Evolutionary conservation across 1,140 invertebrate species (phyloP), one percentile per base, ranked within the genome.

Genomic region (Diachasmimorpha longicaudata): DNA sequence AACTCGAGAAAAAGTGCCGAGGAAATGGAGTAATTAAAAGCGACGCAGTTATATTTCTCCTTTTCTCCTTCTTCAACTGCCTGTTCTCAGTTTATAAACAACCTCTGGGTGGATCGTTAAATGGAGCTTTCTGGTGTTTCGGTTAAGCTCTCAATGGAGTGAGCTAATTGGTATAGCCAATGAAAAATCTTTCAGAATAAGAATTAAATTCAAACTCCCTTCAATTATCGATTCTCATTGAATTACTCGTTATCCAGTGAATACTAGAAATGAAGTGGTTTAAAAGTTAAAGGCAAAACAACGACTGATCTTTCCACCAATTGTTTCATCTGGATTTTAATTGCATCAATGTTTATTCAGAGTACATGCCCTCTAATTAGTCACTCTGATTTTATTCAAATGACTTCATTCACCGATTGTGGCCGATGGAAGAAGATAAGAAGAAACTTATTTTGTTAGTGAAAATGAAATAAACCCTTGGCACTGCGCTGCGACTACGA

Each of bases 161-260:
- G 66, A 63, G 66, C 66, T 68, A 68, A 68, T 68, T 68, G 66
- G 31, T 68, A 68, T 68, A 68, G 36, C 66, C 66, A 39, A 68
- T 68, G 66, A 68, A 68, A 68, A 68, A 36, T 39, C 36, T 68
- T 31, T 10, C 31, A 5, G 66, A 68, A 68, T 68, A 68, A 68
- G 66, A 68, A 68, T 68, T 68, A 68, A 68, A 68, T 36, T 37
- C 66, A 68, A 55, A 55, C 19, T 63, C 58, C 58, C 58, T 63
- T 68, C 66, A 68, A 68, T 68, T 68, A 68, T 68, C 31, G 66
- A 68, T 39, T 68, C 66, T 68, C 31, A 68, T 37, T 68, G 25
- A 36, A 68, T 68, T 39, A 68, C 66, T 36, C 36, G 66, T 68
- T 68, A 14, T 14, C 21, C 25, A n/a, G 31, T 16, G 36, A 63